phyloP scores from a whole-genome alignment of 2,797 vertebrate species.

The Threskiornis aethiopicus region DNA sequence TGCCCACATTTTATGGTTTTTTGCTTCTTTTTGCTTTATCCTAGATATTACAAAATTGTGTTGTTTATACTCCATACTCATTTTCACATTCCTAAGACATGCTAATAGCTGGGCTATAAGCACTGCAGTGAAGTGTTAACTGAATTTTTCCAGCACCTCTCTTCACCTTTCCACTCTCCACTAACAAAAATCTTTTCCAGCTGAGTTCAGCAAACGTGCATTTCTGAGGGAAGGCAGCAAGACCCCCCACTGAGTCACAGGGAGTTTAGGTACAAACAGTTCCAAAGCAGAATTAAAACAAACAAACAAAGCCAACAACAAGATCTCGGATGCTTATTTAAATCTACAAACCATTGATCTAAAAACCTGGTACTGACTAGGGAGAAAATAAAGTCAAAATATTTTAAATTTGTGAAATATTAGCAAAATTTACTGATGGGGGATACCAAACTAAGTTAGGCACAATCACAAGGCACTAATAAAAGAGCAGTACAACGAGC shows the following conservation, averaged over 20 bases:
- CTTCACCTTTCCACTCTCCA: neutral
- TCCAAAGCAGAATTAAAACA: neutral
- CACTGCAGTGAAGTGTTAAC: neutral
- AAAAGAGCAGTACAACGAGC: fast-evolving
- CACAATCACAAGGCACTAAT: neutral
- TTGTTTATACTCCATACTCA: neutral
- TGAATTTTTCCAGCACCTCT: neutral
- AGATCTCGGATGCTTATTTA: neutral
- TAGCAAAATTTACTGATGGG: neutral
- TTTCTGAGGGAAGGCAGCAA: neutral
- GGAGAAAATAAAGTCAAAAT: neutral
- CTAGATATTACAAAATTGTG: neutral
- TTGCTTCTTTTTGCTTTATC: neutral
- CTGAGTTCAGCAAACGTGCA: neutral
- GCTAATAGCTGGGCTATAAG: neutral
- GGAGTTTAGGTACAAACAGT: neutral
- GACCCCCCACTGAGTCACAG: neutral
- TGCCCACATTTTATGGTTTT: fast-evolving
- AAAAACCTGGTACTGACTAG: neutral
- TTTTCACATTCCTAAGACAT: neutral
- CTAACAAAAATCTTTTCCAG: neutral
- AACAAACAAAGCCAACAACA: neutral
- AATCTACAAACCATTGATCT: neutral
- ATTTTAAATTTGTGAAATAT: neutral
- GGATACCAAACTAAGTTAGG: neutral